Evolutionary conservation across 1,140 invertebrate species (phyloP), one percentile per base, ranked within the genome.

Genomic region (Spodoptera frugiperda): DNA sequence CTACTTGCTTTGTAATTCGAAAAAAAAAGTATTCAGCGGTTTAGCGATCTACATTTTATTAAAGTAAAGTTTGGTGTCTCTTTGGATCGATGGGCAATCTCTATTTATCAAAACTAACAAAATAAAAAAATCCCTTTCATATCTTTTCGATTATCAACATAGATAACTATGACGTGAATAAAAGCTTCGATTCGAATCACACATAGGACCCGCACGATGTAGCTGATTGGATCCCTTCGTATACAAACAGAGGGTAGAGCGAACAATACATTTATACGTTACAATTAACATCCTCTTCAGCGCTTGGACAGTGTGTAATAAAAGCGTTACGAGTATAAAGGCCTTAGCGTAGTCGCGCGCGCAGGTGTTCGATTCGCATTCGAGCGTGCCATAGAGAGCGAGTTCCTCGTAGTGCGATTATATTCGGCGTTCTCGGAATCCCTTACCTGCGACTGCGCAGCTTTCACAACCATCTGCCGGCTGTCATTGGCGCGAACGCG

Each of bases 361-460:
- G 74, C 78, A 87, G 82, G 80, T 86, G 84, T 83, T 86, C 83
- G 79, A 85, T 89, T 87, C 83, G 84, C 82, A 83, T 87, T 82
- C 83, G 76, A 76, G 48, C 84, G 83, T 84, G 84, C 84, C 81
- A 89, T 89, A 86, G 87, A 90, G 87, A 90, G 86, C 84, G 89
- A 88, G 82, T 93, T 92, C 91, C 85, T 76, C 85, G 92, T 92
- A 92, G 78, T 80, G 82, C 86, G 89, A 91, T 93, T 93, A 93
- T 93, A 92, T 93, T 93, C 88, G 92, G 89, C 86, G 85, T 93
- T 93, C 92, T 91, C 80, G 82, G 92, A 92, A 92, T 83, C 85
- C 84, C 86, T 84, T 93, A 93, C 92, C 92, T 93, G 90, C 87
- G 81, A 78, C 77, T 71, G 83, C 78, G 86, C 84, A 81, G 90